Evolutionary conservation across 1,140 invertebrate genomes (phyloP).

Genomic region (Hylaeus anthracinus): DNA sequence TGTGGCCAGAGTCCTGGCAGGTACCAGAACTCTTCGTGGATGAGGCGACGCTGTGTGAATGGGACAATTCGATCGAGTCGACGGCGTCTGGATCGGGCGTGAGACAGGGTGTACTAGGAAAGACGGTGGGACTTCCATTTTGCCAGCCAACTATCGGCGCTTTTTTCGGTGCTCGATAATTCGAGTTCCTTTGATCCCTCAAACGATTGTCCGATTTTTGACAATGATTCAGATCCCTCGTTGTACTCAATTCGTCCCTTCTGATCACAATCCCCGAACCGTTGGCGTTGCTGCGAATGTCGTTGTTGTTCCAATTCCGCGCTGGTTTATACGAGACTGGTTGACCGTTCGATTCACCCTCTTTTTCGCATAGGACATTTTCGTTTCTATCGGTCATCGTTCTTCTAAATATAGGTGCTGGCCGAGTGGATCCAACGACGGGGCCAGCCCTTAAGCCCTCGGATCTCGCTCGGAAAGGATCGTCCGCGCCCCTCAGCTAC

Average conservation of each 20-base stretch:
- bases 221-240: slow-evolving; percentile 54
- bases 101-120: slow-evolving; percentile 60
- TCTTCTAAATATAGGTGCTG: slow-evolving; percentile 74
- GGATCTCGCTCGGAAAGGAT: slow-evolving; percentile 70
- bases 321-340: slow-evolving; percentile 2
- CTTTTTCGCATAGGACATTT: slow-evolving; percentile 44
- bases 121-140: slow-evolving; percentile 68
- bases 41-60: slow-evolving; percentile 20
- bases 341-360: background rate
- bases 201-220: slow-evolving; percentile 31
- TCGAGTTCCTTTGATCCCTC: slow-evolving; percentile 25
- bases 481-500: slow-evolving; percentile 65
- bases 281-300: slow-evolving; percentile 34
- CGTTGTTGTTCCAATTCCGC: slow-evolving; percentile 34
- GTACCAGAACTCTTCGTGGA: slow-evolving; percentile 69
- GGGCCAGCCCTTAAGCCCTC: slow-evolving; percentile 75
- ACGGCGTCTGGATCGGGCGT: slow-evolving; percentile 37
- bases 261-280: background rate
- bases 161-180: slow-evolving; percentile 12
- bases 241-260: slow-evolving; percentile 13
- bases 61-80: slow-evolving; percentile 22
- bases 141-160: slow-evolving; percentile 77
- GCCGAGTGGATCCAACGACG: slow-evolving; percentile 74
- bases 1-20: slow-evolving; percentile 63
- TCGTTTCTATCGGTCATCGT: slow-evolving; percentile 67